Percentiles rank a stretch among this genome's conserved stretches.
These are phyloP conservation scores for Sylvilagus bachmani DNA, from an alignment of 2,113 vertebrate species.

Conservation along the genomic window DNA sequence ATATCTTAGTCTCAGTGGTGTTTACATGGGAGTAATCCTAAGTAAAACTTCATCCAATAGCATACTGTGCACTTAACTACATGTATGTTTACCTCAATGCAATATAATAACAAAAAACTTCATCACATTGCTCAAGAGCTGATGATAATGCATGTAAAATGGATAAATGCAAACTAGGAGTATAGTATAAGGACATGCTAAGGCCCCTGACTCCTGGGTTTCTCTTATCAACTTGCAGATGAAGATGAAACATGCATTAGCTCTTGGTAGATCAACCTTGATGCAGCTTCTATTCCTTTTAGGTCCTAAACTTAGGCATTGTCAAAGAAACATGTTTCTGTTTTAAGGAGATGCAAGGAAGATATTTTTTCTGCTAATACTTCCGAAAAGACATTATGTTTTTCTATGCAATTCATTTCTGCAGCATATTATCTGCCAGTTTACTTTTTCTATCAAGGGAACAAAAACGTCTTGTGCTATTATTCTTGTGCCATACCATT, in stretches of 20 bases:
- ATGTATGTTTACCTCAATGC: background rate
- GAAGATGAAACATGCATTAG: background rate
- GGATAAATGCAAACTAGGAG: background rate
- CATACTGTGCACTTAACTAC: background rate
- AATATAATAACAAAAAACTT: background rate
- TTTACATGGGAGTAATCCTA: background rate
- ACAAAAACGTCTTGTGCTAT: background rate
- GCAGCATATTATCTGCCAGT: background rate
- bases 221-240: background rate
- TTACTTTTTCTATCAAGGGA: background rate
- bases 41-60: background rate
- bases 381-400: constrained; percentile 49
- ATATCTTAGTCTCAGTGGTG: background rate
- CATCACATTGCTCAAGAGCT: background rate
- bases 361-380: background rate
- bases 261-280: background rate
- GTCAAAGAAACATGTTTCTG: constrained; percentile 11
- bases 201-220: background rate
- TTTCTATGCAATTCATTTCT: constrained; percentile 26
- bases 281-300: background rate
- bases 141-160: background rate
- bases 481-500: background rate
- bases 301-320: background rate
- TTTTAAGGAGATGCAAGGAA: background rate
- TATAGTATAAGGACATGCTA: background rate